Evolutionary conservation across 2,113 vertebrate species (phyloP), one percentile per base, ranked within the genome.

Genomic region (Rhinopomastus cyanomelas): DNA sequence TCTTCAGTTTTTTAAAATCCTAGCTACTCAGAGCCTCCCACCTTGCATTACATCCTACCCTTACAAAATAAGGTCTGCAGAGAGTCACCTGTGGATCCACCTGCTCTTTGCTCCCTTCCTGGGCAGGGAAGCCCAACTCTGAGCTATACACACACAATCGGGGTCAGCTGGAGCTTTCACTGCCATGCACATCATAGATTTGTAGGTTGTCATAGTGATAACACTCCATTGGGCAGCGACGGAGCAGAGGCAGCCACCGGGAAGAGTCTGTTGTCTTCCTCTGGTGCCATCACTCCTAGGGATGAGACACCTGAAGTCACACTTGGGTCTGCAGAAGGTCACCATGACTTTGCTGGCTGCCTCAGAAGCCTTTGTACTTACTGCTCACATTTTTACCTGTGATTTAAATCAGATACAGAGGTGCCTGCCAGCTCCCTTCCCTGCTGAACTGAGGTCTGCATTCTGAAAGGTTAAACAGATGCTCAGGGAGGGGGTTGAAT

Each of bases 161-260:
- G 64, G 88, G 86, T 83, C 76, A 67, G 76, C 67, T 22, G 39
- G 62, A 87, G 79, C 82, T 93, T 65, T 53, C 9, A 6, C 72
- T 68, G 3, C 48, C 7, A 9, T 11, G 13, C 14, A 25, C 61
- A 68, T 75, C 89, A 67, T n/a, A 23, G 67, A 94, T 69, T 77
- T 89, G 75, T 36, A 68, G 79, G 95, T 96, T 96, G 94, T 93
- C 95, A 96, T 85, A 87, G 95, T 55, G 90, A 96, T 80, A 56
- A 55, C 44, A 22, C 56, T 89, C 52, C 57, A 75, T 42, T 44
- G 23, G 87, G 55, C 77, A 90, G 73, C 57, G 25, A 9, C 16
- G 8, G 67, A 85, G 67, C 64, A 32, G 42, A 84, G 6, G 55
- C 59, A 78, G 92, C 73, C 13, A 5, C 11, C 1, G 8, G 80